A percentile compares a stretch with the other conserved stretches of the same genome.
Conservation (phyloP, 2,797 vertebrate species). For the Acanthis flammea region DNA sequence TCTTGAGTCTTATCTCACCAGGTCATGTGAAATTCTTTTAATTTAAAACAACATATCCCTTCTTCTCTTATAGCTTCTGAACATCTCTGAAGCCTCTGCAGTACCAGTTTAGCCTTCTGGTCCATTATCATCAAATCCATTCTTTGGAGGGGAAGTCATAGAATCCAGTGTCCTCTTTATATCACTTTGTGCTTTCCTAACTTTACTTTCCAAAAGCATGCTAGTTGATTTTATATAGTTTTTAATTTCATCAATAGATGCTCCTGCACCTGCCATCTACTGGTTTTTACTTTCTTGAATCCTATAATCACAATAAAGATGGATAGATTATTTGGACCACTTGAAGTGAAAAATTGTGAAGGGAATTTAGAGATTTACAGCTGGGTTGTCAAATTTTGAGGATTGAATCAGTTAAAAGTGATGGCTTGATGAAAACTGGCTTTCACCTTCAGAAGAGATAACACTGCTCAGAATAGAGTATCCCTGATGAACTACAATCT, state of each 20-base stretch:
- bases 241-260: background rate
- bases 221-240: background rate
- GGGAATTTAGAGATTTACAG: background rate
- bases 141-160: background rate
- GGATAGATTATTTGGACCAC: background rate
- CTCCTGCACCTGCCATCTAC: background rate
- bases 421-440: background rate
- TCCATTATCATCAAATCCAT: fast-evolving
- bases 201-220: background rate
- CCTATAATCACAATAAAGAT: background rate
- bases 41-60: background rate
- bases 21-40: background rate
- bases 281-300: background rate
- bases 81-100: background rate
- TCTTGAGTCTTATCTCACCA: background rate
- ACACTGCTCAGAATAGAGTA: background rate
- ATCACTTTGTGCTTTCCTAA: background rate
- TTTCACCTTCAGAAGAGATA: constrained; percentile 16
- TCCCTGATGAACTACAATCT: constrained; percentile 9
- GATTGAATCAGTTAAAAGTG: background rate
- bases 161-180: background rate
- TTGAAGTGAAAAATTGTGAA: background rate
- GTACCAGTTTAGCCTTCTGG: background rate
- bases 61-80: background rate
- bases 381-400: background rate